Evolutionary conservation across 2,113 vertebrate genomes (phyloP), one percentile per base, ranked within the genome.

Genomic region (Malurus cyaneus): DNA sequence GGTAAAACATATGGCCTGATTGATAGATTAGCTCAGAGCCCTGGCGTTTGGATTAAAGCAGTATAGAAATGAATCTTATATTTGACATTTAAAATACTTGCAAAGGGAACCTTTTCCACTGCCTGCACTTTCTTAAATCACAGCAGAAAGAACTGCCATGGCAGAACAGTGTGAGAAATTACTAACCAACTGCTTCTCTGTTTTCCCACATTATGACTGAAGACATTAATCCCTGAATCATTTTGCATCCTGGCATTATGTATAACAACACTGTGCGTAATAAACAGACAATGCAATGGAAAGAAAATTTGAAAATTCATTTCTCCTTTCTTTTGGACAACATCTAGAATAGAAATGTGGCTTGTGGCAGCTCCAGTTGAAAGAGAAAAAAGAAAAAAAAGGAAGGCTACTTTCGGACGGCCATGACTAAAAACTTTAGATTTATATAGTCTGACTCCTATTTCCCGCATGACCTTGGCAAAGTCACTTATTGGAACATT

Each of bases 81-180:
- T 96, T 96, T 98, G 97, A 98, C 98, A 98, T 98, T 98, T 98
- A 97, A 98, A 98, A 96, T 88, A 93, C 94, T 94, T 97, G 92
- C 79, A 80, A 92, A 94, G 95, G 93, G 96, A 97, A 97, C 94
- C 93, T 97, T 98, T 98, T 97, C 93, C 94, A 96, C 82, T 64
- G 96, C 89, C 81, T 85, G 57, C 86, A 86, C 94, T 98, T 98
- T 96, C 96, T 94, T 98, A 98, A 98, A 97, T 98, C 97, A 98
- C 65, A 96, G 93, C 86, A 96, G 95, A 96, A 97, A 89, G 86
- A 97, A 95, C 76, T 91, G 88, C 91, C 87, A 44, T 91, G 96
- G 95, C 94, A 96, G 92, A 97, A 94, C 3, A 11, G 81, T 59
- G 91, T 97, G 96, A 97, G 93, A 96, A 97, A 97, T 97, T 92